Evolutionary conservation across 2,113 vertebrate genomes (phyloP), one percentile per base, ranked within the genome.

Genomic region (Proteles cristata): DNA sequence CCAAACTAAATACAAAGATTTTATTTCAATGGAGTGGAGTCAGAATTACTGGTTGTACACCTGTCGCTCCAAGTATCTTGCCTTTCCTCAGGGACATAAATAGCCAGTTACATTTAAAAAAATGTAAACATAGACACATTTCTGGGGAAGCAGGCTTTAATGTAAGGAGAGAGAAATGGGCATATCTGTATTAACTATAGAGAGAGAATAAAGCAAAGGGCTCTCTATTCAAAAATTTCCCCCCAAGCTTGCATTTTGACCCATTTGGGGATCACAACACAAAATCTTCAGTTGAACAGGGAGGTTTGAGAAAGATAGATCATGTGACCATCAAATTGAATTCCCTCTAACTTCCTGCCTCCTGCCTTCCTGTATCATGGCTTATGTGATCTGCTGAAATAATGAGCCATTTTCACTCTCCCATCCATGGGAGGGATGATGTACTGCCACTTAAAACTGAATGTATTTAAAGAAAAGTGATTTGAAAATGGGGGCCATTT

Each of bases 401-500:
- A 96, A 88, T 31, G 81, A 53, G 45, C 33, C 61, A 15, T 87
- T 87, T 65, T 39, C 88, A 83, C 58, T 77, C 55, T 89, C 16
- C 92, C 53, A 35, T 73, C 25, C 17, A 53, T 74, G 31, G 50
- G 43, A 26, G 66, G 58, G 68, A 69, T 48, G 81, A 84, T 14
- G 4, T 55, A 55, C 12, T 58, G 73, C 45, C 88, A 90, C 39
- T 88, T 88, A 73, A 85, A 82, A 88, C 26, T n/a, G 63, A 45
- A 16, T 71, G 12, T 48, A 31, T 88, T 84, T 43, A 83, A 95
- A 94, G 93, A 91, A 82, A 88, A 86, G 82, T 63, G 85, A 88
- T 45, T 85, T 58, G 35, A 93, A 94, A 88, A 80, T 61, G 80
- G 94, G 39, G 63, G 88, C 96, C 91, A 92, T 81, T 96, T 80